Evolutionary conservation across 2,888 invertebrate genomes (phyloP).

Genomic region (Proisotoma minuta): DNA sequence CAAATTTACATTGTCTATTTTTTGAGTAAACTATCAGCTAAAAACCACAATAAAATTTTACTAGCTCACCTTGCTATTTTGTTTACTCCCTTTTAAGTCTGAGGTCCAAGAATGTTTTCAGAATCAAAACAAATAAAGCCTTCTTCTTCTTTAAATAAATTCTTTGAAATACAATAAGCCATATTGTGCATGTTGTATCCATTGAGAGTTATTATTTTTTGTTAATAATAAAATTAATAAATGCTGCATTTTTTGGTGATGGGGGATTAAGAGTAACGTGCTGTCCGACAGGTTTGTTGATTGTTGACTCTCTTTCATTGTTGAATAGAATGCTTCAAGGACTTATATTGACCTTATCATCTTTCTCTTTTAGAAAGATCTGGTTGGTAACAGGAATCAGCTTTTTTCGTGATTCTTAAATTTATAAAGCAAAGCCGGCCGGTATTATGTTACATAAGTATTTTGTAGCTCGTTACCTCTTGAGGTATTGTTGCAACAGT

Average conservation of each 20-base stretch:
- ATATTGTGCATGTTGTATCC: no score
- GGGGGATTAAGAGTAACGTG: conserved; percentile 10
- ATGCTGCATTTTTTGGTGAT: neutral
- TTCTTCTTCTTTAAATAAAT: no score
- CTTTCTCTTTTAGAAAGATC: conserved; percentile 12
- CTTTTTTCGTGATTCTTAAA: neutral
- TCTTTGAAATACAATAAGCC: neutral
- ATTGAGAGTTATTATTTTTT: neutral
- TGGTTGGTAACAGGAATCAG: no score
- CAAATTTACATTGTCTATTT: neutral
- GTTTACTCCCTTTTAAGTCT: neutral
- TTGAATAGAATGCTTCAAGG: conserved; percentile 37
- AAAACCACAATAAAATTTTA: neutral
- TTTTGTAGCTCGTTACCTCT: neutral
- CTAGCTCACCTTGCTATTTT: conserved; percentile 1
- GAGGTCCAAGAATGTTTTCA: no score
- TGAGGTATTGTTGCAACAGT: no score
- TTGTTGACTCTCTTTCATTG: conserved; percentile 23
- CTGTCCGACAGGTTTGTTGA: conserved; percentile 16
- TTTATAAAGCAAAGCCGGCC: neutral
- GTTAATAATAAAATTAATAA: neutral
- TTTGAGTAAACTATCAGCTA: neutral
- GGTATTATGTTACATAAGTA: neutral
- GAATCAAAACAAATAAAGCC: no score
- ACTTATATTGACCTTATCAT: conserved; percentile 35